Conservation (phyloP, 2,888 invertebrate genomes). For the Alitta virens region DNA sequence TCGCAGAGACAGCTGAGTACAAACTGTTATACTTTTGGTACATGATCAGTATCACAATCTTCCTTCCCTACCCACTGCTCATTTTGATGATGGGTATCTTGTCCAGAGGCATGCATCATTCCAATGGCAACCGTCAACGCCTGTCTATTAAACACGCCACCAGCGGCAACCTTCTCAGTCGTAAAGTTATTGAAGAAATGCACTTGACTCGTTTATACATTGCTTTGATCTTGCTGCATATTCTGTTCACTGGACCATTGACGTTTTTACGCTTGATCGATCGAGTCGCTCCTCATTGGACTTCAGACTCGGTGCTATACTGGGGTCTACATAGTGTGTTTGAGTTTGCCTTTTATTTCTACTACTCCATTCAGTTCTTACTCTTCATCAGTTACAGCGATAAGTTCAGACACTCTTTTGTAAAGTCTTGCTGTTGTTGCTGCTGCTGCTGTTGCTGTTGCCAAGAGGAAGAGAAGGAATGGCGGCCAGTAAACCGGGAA, state of each 20-base stretch:
- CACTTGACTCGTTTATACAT: constrained; percentile 42
- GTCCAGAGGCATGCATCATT: constrained; percentile 35
- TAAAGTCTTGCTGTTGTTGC: constrained; percentile 44
- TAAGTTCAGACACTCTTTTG: constrained; percentile 43
- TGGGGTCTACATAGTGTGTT: constrained; percentile 39
- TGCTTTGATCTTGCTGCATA: constrained; percentile 40
- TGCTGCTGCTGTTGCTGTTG: constrained; percentile 25
- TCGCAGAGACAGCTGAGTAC: constrained; percentile 43
- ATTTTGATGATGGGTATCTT: constrained; percentile 39
- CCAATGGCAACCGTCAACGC: constrained; percentile 36
- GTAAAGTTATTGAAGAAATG: constrained; percentile 43
- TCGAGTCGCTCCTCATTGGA: constrained; percentile 20
- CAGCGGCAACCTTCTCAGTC: constrained; percentile 36
- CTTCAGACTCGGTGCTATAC: constrained; percentile 17
- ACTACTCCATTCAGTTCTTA: constrained; percentile 46
- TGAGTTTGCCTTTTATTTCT: constrained; percentile 45
- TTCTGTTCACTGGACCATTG: constrained; percentile 44
- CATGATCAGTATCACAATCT: constrained; percentile 44
- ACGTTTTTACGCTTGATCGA: constrained; percentile 30
- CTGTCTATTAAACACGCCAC: constrained; percentile 29
- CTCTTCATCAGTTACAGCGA: constrained; percentile 45
- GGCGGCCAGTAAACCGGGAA: constrained; percentile 9
- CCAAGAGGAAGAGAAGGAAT: constrained; percentile 7
- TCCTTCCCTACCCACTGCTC: constrained; percentile 44
- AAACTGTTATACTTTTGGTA: constrained; percentile 52